Evolutionary conservation across 2,797 vertebrate genomes (phyloP), one percentile per base, ranked within the genome.

Genomic region (Poeciliopsis paucimaculata): DNA sequence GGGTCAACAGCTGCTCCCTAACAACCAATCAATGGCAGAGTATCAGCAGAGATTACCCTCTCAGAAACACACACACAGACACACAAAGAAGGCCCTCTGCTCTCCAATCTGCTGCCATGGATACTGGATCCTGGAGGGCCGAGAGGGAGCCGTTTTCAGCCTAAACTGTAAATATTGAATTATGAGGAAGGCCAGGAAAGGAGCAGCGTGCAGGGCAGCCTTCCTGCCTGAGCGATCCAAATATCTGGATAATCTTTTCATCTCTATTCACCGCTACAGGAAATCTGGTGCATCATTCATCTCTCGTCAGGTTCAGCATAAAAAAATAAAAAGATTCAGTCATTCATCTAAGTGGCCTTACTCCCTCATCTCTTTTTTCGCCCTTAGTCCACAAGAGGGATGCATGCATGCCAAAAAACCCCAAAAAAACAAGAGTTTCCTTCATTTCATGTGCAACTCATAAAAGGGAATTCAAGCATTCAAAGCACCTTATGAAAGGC

Each of bases 1-100:
- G 92, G 95, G 95, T 95, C 95, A 96, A 94, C 92, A 91, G 91
- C 93, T 94, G 94, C 94, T 96, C 94, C 94, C 94, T 92, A 91
- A 95, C 91, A 94, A 91, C 93, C 95, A 95, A 96, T 96, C 95
- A 96, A 95, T 96, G 92, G 90, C 91, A 92, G 92, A 93, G 91
- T 96, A 93, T 95, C 94, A 94, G 94, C 94, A 95, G 95, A 95
- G 93, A 95, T 91, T 92, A 93, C 93, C 62, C 66, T 92, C 93
- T 92, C 89, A 89, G 75, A 86, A 81, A 84, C 84, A 78, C 84
- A 81, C 84, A 23, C 45, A 76, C 39, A 12, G 71, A 84, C 87
- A 89, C 79, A 86, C 82, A 88, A 87, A 91, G 86, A 89, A 89
- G 73, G 89, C 88, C 84, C 91, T 92, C 92, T 92, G 88, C 93